Percentiles rank a stretch among this genome's conserved stretches.
phyloP scores from a whole-genome alignment of 2,888 invertebrate genomes.

The Drosophila rellima region DNA sequence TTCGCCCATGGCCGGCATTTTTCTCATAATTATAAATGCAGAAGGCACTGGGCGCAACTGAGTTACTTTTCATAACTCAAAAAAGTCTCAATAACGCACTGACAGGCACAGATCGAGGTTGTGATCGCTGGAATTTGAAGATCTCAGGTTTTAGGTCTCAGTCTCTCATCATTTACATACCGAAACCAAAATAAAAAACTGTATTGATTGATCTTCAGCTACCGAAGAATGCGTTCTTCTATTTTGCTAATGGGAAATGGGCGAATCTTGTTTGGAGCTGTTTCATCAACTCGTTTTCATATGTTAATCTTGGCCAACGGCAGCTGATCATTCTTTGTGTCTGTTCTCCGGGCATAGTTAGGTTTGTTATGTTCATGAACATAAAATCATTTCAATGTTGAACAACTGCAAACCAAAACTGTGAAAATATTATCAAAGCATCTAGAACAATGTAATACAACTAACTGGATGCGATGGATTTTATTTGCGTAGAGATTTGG shows the following conservation, averaged over 20 bases:
- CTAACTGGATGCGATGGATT: background rate
- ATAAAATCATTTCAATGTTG: conserved; percentile 14
- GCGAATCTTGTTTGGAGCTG: conserved; percentile 52
- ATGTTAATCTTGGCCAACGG: conserved; percentile 46
- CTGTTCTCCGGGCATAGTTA: conserved; percentile 21
- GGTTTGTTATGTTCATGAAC: conserved; percentile 14
- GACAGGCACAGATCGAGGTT: conserved; percentile 55
- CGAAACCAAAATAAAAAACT: conserved; percentile 1
- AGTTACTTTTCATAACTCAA: conserved; percentile 59
- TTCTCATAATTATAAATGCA: conserved; percentile 80
- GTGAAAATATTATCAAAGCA: conserved; percentile 33
- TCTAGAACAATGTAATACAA: conserved; percentile 3
- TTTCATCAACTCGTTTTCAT: conserved; percentile 68
- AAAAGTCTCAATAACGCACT: conserved; percentile 65
- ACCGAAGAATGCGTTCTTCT: conserved; percentile 1
- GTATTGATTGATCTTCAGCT: conserved; percentile 68
- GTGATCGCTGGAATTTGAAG: conserved; percentile 30
- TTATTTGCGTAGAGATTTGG: background rate
- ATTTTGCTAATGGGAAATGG: conserved; percentile 36
- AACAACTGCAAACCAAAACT: conserved; percentile 38
- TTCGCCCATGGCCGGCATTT: conserved; percentile 48
- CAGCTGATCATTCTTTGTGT: conserved; percentile 47
- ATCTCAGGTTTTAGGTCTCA: conserved; percentile 9
- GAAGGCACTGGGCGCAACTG: conserved; percentile 32
- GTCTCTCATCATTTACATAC: conserved; percentile 64